Evolutionary conservation across 2,113 vertebrate genomes (phyloP), one percentile per base, ranked within the genome.

Genomic region (Pipra filicauda): DNA sequence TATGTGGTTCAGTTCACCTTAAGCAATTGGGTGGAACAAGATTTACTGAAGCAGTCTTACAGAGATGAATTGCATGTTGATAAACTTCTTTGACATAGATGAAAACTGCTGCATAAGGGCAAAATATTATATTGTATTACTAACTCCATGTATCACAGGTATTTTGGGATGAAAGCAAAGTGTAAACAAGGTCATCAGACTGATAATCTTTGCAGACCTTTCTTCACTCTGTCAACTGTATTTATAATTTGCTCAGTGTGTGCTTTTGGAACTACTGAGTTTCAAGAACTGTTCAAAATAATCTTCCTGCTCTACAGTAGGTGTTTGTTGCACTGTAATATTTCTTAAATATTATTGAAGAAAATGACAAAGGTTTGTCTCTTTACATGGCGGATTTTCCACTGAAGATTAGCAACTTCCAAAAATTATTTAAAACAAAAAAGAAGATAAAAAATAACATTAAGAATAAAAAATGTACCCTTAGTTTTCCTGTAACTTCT

Each of bases 111-210:
- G 41, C 64, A 62, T 89, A 96, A 94, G 82, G 82, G 16, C 55
- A 91, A 83, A 85, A 54, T 88, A 94, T 39, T 70, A 46, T 44
- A 74, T 30, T 69, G 22, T 55, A 27, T 74, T 85, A 69, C 58
- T 74, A 77, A 64, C 79, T 81, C 37, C 27, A n/a, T 62, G 49
- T 76, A 91, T 75, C 81, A 74, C 20, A 83, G 61, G 61, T 57
- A 80, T 85, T 82, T 86, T 39, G 12, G 17, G 46, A 85, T 77
- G 86, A 92, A 95, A 88, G 31, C 15, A 88, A 92, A 88, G 69
- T 61, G 57, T 95, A 94, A 97, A 95, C 91, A 95, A 96, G 91
- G 64, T 95, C 76, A 91, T 86, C 69, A 90, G 31, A 80, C 62
- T 1, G 30, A 83, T 96, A 79, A 92, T 97, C 80, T 95, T 96